A percentile compares a stretch with the other conserved stretches of the same genome.
Conservation (phyloP, 2,113 vertebrate species). For the rat (Rattus norvegicus) region DNA sequence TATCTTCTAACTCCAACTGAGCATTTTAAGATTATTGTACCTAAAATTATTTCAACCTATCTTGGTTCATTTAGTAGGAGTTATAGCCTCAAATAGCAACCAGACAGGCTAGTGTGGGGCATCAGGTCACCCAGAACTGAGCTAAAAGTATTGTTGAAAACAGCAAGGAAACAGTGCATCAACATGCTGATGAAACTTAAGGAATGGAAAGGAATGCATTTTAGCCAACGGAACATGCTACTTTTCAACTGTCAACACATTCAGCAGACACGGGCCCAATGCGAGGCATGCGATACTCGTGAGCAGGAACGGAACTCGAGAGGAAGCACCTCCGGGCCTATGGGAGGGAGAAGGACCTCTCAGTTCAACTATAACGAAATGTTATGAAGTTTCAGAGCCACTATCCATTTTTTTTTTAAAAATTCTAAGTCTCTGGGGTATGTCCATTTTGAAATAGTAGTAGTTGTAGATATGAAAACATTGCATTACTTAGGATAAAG, state of each 20-base stretch:
- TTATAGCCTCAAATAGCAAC: no score
- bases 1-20: conserved; percentile 15
- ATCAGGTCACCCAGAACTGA: neutral
- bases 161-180: neutral
- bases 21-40: conserved; percentile 6
- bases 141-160: conserved; percentile 21
- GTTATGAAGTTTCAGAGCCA: conserved; percentile 80
- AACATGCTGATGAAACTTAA: neutral
- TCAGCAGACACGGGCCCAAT: conserved; percentile 30
- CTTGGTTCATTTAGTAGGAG: neutral
- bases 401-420: conserved; percentile 82
- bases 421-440: neutral
- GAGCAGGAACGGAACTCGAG: neutral
- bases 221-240: conserved; percentile 23
- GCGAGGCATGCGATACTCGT: conserved; percentile 81
- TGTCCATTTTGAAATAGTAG: conserved; percentile 49
- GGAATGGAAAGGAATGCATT: neutral
- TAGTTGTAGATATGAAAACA: conserved; percentile 38
- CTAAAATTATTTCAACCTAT: conserved; percentile 19
- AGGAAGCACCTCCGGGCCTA: conserved; percentile 46
- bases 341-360: neutral
- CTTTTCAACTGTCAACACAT: neutral
- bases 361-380: conserved; percentile 14
- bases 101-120: neutral
- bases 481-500: conserved; percentile 33